Percentiles rank a stretch among this genome's conserved stretches.
Evolutionary conservation across 2,888 invertebrate species (phyloP).

Genomic region (Aspidiotus rigidus): DNA sequence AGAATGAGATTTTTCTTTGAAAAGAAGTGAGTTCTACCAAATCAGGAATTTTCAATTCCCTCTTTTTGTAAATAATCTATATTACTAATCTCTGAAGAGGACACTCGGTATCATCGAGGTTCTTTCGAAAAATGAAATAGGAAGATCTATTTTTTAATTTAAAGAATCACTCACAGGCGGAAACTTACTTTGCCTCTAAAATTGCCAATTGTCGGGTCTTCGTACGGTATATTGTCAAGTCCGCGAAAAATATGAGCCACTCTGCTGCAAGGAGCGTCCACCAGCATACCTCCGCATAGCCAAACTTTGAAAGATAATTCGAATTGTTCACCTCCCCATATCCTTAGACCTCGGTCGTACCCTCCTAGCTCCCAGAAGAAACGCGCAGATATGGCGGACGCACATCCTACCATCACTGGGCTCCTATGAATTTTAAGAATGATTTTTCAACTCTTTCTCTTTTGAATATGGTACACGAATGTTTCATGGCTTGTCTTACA

Average conservation of each 20-base stretch:
- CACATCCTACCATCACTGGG: conserved; percentile 94
- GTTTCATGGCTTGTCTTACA: too few species aligned
- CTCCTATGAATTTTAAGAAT: conserved; percentile 50
- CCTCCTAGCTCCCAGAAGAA: conserved; percentile 97
- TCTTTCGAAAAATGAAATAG: too few species aligned
- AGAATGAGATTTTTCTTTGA: too few species aligned
- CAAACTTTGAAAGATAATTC: conserved; percentile 96
- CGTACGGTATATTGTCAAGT: conserved; percentile 70
- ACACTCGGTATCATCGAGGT: too few species aligned
- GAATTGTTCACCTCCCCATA: conserved; percentile 98
- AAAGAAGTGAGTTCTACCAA: too few species aligned
- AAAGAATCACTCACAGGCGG: background rate
- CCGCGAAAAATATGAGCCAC: conserved; percentile 78
- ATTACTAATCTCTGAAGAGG: too few species aligned
- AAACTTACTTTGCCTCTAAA: conserved; percentile 61
- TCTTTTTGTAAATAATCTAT: too few species aligned
- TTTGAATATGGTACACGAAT: too few species aligned
- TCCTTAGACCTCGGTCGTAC: conserved; percentile 76
- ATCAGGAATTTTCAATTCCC: too few species aligned
- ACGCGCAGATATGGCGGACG: conserved; percentile 81
- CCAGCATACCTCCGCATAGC: conserved; percentile 88
- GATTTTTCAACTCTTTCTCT: too few species aligned
- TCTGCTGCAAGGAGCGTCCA: conserved; percentile 85
- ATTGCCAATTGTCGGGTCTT: conserved; percentile 83
- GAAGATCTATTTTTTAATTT: conserved; percentile 43